These are phyloP conservation scores for Clivina fossor DNA, from an alignment of 2,888 invertebrate genomes.

Conservation along the genomic window DNA sequence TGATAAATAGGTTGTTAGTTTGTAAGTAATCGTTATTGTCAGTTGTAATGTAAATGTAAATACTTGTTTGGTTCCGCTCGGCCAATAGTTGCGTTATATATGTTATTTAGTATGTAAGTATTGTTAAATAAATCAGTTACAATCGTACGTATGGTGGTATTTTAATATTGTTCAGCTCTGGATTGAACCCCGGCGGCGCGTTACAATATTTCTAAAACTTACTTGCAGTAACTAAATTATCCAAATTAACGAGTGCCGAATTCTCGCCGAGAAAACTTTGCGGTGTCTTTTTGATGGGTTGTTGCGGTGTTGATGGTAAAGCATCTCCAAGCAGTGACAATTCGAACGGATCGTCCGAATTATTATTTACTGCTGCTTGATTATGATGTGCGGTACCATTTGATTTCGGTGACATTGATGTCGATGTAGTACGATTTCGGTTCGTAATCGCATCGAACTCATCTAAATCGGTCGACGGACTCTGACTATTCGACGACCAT, in stretches of 20 bases:
- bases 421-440: constrained; percentile 50
- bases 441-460: constrained; percentile 87
- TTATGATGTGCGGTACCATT: constrained; percentile 18
- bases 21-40: too few relatives aligned
- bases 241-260: constrained; percentile 94
- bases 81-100: neutral
- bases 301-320: constrained; percentile 51
- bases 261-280: constrained; percentile 97
- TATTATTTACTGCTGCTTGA: constrained; percentile 18
- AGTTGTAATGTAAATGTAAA: too few relatives aligned
- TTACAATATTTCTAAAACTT: too few relatives aligned
- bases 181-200: too few relatives aligned
- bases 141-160: too few relatives aligned
- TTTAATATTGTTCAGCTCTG: too few relatives aligned
- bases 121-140: too few relatives aligned
- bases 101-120: too few relatives aligned
- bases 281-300: constrained; percentile 81
- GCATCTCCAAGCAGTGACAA: constrained; percentile 62
- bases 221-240: constrained; percentile 79
- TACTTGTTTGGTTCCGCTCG: neutral
- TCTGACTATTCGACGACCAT: constrained; percentile 19
- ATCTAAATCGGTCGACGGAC: constrained; percentile 63
- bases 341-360: constrained; percentile 67
- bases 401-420: constrained; percentile 23
- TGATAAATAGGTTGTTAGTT: too few relatives aligned